Percentiles rank a stretch among this genome's conserved stretches.
Conservation (phyloP, 2,113 vertebrate genomes). For the Cisticola juncidis region DNA sequence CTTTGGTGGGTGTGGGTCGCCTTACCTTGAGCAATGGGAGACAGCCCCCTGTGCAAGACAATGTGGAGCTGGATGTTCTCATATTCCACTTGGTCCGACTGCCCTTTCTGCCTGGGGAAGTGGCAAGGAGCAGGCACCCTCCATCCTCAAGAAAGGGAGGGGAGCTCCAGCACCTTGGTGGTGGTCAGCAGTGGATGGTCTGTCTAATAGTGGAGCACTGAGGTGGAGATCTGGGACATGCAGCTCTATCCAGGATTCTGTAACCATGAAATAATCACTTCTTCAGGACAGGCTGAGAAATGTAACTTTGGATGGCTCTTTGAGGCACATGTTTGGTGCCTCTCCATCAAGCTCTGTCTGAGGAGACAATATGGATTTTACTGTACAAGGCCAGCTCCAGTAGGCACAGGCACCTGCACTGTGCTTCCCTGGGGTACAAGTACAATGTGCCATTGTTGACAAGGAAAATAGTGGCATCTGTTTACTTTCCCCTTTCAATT, state of each 20-base stretch:
- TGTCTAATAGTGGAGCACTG: background rate
- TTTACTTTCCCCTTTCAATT: background rate
- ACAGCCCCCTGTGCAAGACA: background rate
- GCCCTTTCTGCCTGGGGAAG: background rate
- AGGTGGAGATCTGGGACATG: background rate
- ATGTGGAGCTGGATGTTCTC: background rate
- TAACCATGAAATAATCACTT: background rate
- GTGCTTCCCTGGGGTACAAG: background rate
- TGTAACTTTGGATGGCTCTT: background rate
- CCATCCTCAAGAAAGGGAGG: background rate
- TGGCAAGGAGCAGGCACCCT: background rate
- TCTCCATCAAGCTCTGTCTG: background rate
- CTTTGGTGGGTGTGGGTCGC: background rate
- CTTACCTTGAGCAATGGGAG: background rate
- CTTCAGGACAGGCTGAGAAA: background rate
- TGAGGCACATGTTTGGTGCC: background rate
- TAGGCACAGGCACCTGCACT: background rate
- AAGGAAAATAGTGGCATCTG: background rate
- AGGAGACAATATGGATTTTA: background rate
- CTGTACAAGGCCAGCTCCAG: background rate
- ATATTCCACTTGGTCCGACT: background rate
- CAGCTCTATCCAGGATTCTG: background rate
- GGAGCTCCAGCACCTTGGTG: background rate
- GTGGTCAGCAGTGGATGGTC: background rate
- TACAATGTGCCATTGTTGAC: accelerated